Percentiles rank a stretch among this genome's conserved stretches.
These are phyloP conservation scores for Ciconia boyciana DNA, from an alignment of 2,113 vertebrate genomes.

Conservation along the genomic window DNA sequence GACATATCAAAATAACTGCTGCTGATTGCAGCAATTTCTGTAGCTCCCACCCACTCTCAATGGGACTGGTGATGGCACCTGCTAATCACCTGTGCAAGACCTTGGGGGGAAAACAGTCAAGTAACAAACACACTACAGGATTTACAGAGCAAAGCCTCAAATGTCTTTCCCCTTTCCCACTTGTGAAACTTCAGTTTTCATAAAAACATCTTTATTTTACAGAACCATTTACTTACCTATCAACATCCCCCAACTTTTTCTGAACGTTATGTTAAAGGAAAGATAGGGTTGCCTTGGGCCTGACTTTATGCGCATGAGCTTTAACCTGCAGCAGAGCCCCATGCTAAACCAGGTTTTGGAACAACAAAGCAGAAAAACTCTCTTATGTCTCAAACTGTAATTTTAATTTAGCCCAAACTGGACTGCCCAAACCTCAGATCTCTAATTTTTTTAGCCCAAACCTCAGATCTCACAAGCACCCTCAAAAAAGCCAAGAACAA, in stretches of 20 bases:
- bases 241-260: background rate
- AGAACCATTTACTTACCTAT: background rate
- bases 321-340: background rate
- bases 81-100: background rate
- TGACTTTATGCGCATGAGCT: background rate
- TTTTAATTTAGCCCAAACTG: background rate
- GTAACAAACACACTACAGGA: background rate
- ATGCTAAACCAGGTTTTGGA: background rate
- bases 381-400: background rate
- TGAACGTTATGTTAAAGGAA: background rate
- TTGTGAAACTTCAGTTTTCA: background rate
- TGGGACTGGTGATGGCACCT: background rate
- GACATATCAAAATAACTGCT: background rate
- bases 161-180: background rate
- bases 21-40: background rate
- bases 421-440: too few species aligned
- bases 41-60: background rate
- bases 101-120: fast-evolving
- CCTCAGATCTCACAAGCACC: background rate
- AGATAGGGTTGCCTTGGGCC: background rate
- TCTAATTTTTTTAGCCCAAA: background rate
- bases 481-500: background rate
- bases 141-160: background rate
- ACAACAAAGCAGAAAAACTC: background rate
- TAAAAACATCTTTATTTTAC: background rate